Conservation (phyloP, 2,888 invertebrate genomes). For the Sesia bembeciformis region DNA sequence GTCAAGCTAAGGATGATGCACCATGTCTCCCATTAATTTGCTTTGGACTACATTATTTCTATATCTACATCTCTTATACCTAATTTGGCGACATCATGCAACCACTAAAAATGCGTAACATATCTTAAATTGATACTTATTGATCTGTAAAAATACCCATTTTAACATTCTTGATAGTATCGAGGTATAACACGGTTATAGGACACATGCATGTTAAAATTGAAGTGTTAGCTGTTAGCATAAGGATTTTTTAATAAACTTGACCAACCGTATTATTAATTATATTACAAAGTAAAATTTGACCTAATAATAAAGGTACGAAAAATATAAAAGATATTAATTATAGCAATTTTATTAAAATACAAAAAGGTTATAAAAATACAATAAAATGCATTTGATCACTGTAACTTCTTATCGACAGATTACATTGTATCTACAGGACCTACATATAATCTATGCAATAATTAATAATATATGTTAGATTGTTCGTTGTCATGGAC, state of each 20-base stretch:
- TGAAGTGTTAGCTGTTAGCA: conserved; percentile 1
- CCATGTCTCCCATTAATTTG: conserved; percentile 73
- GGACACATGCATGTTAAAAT: not conserved
- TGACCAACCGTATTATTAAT: conserved; percentile 6
- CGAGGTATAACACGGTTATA: too few species aligned
- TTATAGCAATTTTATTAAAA: conserved; percentile 73
- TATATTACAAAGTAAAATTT: conserved; percentile 7
- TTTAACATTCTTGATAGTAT: too few species aligned
- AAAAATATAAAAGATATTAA: not conserved
- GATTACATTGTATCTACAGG: conserved; percentile 32
- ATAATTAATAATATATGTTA: not conserved
- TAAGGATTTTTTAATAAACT: conserved; percentile 2
- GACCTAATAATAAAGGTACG: conserved; percentile 1
- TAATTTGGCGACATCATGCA: conserved; percentile 35
- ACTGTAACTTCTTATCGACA: conserved; percentile 60
- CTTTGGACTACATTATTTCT: conserved; percentile 35
- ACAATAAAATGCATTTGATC: conserved; percentile 72
- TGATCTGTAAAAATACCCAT: too few species aligned
- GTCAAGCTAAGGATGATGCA: conserved; percentile 67
- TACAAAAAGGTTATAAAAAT: conserved; percentile 73
- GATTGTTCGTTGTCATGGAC: not conserved
- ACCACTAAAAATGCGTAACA: conserved; percentile 13
- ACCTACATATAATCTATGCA: conserved; percentile 29
- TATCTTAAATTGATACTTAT: not conserved
- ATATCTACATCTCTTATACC: conserved; percentile 19